A percentile compares a stretch with the other conserved stretches of the same genome.
Evolutionary conservation across 2,888 invertebrate species (phyloP).

Genomic region (Cheilosia vulpina): DNA sequence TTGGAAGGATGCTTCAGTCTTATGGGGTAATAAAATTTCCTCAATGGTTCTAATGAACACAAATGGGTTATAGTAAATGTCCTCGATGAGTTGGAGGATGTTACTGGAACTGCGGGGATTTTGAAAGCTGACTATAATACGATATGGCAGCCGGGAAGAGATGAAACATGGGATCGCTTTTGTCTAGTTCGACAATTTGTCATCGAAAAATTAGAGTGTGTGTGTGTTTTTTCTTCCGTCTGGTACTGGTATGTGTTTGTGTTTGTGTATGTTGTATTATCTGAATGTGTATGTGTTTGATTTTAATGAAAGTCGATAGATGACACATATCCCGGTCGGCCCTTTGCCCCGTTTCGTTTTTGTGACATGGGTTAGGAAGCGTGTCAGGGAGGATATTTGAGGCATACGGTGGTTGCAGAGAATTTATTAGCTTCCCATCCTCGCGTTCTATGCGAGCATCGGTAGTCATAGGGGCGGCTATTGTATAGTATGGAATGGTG

Average conservation of each 20-base stretch:
- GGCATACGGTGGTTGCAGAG: neutral
- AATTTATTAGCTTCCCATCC: constrained; percentile 40
- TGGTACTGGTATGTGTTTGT: constrained; percentile 4
- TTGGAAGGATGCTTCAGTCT: constrained; percentile 26
- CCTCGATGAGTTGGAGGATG: neutral
- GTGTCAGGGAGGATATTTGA: neutral
- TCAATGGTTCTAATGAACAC: constrained; percentile 53
- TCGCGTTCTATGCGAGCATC: neutral
- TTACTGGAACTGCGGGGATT: neutral
- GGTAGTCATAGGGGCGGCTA: neutral
- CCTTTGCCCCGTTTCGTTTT: constrained; percentile 21
- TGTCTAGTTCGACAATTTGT: constrained; percentile 57
- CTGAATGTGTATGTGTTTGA: constrained; percentile 6
- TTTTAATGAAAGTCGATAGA: constrained; percentile 45
- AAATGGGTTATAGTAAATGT: constrained; percentile 17
- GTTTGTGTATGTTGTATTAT: neutral
- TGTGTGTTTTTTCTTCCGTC: constrained; percentile 57
- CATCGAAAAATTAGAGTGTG: constrained; percentile 59
- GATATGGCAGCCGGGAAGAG: neutral
- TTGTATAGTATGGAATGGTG: neutral
- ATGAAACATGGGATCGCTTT: constrained; percentile 31
- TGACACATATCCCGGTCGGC: constrained; percentile 18
- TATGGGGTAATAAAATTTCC: constrained; percentile 45
- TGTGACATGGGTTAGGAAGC: constrained; percentile 24
- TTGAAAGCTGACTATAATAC: neutral